Evolutionary conservation across 2,888 invertebrate genomes (phyloP), one percentile per base, ranked within the genome.

Genomic region (Polyploca ridens): DNA sequence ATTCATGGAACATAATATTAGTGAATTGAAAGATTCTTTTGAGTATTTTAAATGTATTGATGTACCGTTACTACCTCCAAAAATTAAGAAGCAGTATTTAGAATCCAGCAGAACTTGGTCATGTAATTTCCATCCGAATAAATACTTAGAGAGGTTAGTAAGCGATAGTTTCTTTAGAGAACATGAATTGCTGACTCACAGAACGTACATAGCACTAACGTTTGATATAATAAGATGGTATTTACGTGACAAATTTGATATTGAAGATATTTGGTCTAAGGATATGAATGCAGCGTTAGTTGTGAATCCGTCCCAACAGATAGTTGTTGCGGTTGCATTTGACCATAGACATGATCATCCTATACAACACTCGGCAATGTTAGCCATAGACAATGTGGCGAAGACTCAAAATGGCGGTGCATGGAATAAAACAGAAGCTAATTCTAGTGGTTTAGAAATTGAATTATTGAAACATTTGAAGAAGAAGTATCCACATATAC

Each of bases 351-450:
- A 91, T 44, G 78, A 92, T 1, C 97, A 97, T 90, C 97, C 97
- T 0, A 88, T 97, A 61, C 96, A 97, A 84, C 99, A 99, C 90
- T 96, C 98, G 5, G 93, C 96, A 0, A 98, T 99, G 97, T 90
- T 98, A 46, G 97, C 97, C 11, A 95, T 99, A 64, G 98, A 99
- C 87, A 95, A 96, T 74, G 97, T 99, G 4, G 98, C 99, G 0
- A 95, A 94, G 78, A 95, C 96, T 6, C 98, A 98, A 90, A 96
- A 96, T 59, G 97, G 97, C 0, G 98, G 98, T 0, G 96, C 95
- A 0, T 97, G 96, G 96, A 71, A 65, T 3, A 63, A 71, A 6
- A 65, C 70, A 35, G 72, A 70, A 11, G 64, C 63, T 0, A 62
- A 76, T 0, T 69, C 68, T 13, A 68, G 77, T 62, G 95, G 95